phyloP scores from a whole-genome alignment of 35 echinoderm and acorn worm species.

The Ptychodera flava region DNA sequence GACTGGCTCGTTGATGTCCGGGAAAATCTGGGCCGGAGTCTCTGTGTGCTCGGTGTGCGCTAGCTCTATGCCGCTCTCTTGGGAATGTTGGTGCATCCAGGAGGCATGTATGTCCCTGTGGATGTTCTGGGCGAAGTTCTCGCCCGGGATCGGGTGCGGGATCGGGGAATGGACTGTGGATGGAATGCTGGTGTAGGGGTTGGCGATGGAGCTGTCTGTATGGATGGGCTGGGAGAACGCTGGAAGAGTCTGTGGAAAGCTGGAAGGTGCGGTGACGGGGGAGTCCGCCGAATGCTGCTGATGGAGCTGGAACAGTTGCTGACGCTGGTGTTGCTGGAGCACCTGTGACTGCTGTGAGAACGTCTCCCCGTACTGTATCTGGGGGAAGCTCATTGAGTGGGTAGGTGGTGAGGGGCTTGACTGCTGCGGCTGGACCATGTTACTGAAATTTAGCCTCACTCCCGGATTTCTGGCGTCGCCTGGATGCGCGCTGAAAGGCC shows the following conservation, averaged over 20 bases:
- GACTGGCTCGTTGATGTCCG: constrained; percentile 18
- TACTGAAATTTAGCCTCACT: not conserved
- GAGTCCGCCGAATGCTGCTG: constrained; percentile 17
- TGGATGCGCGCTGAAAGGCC: not conserved
- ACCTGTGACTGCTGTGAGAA: not conserved
- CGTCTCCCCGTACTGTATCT: constrained; percentile 5
- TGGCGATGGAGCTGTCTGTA: not conserved
- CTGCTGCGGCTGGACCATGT: not conserved
- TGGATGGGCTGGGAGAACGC: not conserved
- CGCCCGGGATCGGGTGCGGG: too few species aligned
- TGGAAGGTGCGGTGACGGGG: constrained; percentile 14
- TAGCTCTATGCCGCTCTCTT: not conserved
- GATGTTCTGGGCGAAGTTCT: not conserved
- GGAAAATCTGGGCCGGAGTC: constrained; percentile 6
- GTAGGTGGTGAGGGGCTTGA: not conserved
- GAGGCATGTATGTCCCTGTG: not conserved
- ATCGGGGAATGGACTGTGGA: not conserved
- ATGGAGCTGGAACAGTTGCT: constrained; percentile 27
- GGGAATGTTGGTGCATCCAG: not conserved
- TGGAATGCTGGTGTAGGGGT: not conserved
- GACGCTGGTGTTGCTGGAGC: constrained; percentile 8
- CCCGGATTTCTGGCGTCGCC: not conserved
- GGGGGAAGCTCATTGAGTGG: not conserved
- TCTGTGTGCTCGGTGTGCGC: not conserved
- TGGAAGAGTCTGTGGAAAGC: not conserved